Evolutionary conservation across 1,140 invertebrate species (phyloP).

Genomic region (Prorops nasuta): DNA sequence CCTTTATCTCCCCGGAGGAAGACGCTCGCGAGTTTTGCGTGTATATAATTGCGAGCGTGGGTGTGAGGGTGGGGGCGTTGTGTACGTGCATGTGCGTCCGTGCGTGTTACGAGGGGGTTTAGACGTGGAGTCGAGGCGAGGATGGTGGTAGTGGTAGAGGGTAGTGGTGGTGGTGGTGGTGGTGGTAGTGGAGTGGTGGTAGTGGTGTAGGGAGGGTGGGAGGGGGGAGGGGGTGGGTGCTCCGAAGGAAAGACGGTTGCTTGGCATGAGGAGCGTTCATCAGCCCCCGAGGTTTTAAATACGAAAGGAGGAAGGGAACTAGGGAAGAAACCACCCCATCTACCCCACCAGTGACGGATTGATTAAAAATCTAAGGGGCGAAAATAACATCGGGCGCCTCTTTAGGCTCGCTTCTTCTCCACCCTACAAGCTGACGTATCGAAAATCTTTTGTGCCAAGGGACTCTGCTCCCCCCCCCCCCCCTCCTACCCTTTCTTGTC

Average conservation of each 20-base stretch:
- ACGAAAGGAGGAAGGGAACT: slow-evolving; percentile 52
- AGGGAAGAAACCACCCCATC: slow-evolving; percentile 52
- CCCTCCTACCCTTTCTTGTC: too few species aligned
- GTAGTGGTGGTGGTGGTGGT: neutral
- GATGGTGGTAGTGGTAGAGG: neutral
- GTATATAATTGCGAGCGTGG: slow-evolving; percentile 7
- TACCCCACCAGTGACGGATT: slow-evolving; percentile 55
- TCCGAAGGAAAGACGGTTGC: slow-evolving; percentile 36
- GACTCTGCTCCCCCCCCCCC: too few species aligned
- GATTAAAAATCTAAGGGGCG: slow-evolving; percentile 57
- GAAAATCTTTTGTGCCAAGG: too few species aligned
- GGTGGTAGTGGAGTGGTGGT: neutral
- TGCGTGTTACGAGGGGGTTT: slow-evolving; percentile 22
- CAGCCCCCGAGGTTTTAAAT: slow-evolving; percentile 59
- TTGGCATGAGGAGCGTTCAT: slow-evolving; percentile 58
- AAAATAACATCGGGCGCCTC: slow-evolving; percentile 48
- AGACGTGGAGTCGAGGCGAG: slow-evolving; percentile 11
- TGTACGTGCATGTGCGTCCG: slow-evolving; percentile 31
- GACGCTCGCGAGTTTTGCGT: slow-evolving; percentile 9
- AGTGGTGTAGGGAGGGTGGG: slow-evolving; percentile 2
- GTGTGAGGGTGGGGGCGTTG: slow-evolving; percentile 15
- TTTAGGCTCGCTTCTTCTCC: neutral
- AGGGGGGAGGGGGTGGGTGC: slow-evolving; percentile 12
- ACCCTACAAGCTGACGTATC: slow-evolving; percentile 4
- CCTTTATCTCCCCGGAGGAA: slow-evolving; percentile 1